Conservation (phyloP, 2,113 vertebrate genomes). For the Columbina picui region DNA sequence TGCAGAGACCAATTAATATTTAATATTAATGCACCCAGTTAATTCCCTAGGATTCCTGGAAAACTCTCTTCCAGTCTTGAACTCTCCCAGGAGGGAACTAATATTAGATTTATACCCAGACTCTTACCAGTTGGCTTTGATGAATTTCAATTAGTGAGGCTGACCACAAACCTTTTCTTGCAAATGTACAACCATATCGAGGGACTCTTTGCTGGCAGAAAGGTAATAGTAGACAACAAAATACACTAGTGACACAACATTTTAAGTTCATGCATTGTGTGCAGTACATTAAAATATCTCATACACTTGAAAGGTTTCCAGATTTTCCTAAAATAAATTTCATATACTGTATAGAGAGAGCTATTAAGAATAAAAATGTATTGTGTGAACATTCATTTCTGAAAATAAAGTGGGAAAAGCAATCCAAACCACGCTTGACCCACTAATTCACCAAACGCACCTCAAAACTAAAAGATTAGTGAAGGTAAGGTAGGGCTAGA, state of each 20-base stretch:
- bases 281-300: conserved; percentile 39
- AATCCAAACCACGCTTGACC: conserved; percentile 8
- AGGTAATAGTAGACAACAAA: conserved; percentile 7
- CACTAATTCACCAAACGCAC: background rate
- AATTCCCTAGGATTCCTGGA: conserved; percentile 59
- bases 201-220: conserved; percentile 30
- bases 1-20: conserved; percentile 56
- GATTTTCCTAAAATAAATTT: conserved; percentile 63
- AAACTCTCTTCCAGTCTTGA: conserved; percentile 48
- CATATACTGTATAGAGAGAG: background rate
- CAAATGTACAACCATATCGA: background rate
- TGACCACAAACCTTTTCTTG: background rate
- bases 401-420: conserved; percentile 34
- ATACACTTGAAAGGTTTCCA: conserved; percentile 53
- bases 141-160: conserved; percentile 14
- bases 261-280: conserved; percentile 23
- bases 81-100: conserved; percentile 30
- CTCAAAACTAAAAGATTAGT: background rate
- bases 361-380: conserved; percentile 24
- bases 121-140: conserved; percentile 33
- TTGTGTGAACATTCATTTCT: background rate
- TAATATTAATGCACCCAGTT: conserved; percentile 61
- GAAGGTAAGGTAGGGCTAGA: conserved; percentile 19
- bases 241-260: conserved; percentile 21
- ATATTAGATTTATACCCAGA: conserved; percentile 31